phyloP scores from a whole-genome alignment of 1,140 invertebrate species.

The Drosophila azteca region DNA sequence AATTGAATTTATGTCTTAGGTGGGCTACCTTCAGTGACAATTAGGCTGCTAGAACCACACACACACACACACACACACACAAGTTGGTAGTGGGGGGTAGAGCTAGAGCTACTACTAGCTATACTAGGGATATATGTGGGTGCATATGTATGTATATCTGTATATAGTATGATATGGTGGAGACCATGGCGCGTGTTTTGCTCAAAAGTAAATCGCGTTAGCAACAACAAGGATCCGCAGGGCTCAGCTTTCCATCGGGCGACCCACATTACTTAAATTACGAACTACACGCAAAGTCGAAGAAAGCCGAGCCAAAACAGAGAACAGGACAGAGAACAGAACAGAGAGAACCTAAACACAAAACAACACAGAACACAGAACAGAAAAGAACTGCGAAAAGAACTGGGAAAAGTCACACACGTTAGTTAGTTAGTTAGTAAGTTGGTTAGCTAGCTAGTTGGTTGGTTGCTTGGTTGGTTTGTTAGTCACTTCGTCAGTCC shows the following conservation, averaged over 20 bases:
- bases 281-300: slow-evolving; percentile 75
- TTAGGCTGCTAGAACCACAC: slow-evolving; percentile 54
- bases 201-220: slow-evolving; percentile 71
- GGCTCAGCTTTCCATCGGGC: slow-evolving; percentile 41
- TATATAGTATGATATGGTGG: slow-evolving; percentile 18
- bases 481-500: slow-evolving; percentile 38
- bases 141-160: slow-evolving; percentile 8
- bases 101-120: background rate
- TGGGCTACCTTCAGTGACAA: slow-evolving; percentile 67
- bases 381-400: background rate
- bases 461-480: background rate
- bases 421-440: slow-evolving; percentile 49
- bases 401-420: slow-evolving; percentile 62
- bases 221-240: slow-evolving; percentile 66
- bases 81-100: slow-evolving; percentile 3
- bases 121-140: too few relatives aligned
- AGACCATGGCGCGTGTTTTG: slow-evolving; percentile 51
- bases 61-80: slow-evolving; percentile 26
- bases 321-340: slow-evolving; percentile 1
- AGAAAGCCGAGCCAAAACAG: slow-evolving; percentile 22
- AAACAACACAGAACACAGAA: background rate
- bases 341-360: background rate
- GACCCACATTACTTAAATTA: slow-evolving; percentile 80
- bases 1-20: slow-evolving; percentile 70
- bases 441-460: slow-evolving; percentile 50